phyloP scores from a whole-genome alignment of 2,113 vertebrate species.

The Heloderma charlesbogerti region DNA sequence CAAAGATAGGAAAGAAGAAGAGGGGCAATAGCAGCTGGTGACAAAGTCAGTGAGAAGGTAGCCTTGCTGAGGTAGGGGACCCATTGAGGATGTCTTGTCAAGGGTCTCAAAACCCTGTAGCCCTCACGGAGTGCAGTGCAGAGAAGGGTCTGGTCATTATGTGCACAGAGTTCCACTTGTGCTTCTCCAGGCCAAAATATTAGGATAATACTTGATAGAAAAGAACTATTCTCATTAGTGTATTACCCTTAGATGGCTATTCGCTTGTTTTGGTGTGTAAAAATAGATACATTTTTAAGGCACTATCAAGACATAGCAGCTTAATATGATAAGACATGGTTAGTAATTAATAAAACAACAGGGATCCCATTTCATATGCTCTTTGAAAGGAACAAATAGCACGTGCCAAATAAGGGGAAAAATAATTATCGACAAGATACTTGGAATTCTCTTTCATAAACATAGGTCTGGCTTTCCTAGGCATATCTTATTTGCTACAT shows the following conservation, averaged over 20 bases:
- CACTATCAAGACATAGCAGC: neutral
- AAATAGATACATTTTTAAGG: constrained; percentile 34
- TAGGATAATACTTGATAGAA: neutral
- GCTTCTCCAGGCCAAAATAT: neutral
- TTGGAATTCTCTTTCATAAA: constrained; percentile 43
- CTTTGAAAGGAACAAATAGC: constrained; percentile 47
- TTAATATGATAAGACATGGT: constrained; percentile 40
- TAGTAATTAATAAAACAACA: constrained; percentile 46
- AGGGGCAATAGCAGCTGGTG: too few relatives aligned
- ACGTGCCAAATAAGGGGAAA: constrained; percentile 46
- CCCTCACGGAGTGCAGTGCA: neutral
- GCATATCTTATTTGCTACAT: constrained; percentile 45
- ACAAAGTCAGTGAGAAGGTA: too few relatives aligned
- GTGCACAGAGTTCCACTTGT: neutral
- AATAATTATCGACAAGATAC: constrained; percentile 53
- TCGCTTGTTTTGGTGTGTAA: constrained; percentile 21
- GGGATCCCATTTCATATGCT: constrained; percentile 23
- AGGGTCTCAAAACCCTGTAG: too few relatives aligned
- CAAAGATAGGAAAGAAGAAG: too few relatives aligned
- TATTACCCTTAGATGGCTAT: constrained; percentile 15
- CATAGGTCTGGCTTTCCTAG: constrained; percentile 47
- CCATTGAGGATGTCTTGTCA: too few relatives aligned
- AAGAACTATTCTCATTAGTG: neutral
- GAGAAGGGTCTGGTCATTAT: neutral
- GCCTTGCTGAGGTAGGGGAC: too few relatives aligned